These are phyloP conservation scores for Darevskia mixta DNA, from an alignment of 2,797 vertebrate genomes.

Conservation along the genomic window DNA sequence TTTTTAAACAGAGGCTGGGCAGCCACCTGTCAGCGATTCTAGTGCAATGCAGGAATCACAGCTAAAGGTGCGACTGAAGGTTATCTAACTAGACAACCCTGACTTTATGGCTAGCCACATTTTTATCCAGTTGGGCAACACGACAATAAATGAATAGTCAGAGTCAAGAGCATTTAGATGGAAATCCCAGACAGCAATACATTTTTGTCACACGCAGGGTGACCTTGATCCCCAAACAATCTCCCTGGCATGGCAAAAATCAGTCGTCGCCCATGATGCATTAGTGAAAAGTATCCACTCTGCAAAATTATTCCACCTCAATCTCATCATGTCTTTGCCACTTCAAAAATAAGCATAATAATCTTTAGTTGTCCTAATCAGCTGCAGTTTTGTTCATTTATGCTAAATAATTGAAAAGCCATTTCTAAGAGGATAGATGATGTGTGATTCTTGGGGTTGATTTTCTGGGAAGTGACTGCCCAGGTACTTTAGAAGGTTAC, in stretches of 20 bases:
- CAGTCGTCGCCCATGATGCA: not conserved
- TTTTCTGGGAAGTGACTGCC: not conserved
- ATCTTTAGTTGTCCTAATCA: slow-evolving; percentile 9
- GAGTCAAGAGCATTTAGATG: no score
- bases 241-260: not conserved
- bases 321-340: not conserved
- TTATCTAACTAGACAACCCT: not conserved
- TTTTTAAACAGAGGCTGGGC: no score
- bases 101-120: not conserved
- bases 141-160: not conserved
- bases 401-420: slow-evolving; percentile 45
- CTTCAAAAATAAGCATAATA: not conserved
- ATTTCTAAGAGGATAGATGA: slow-evolving; percentile 39
- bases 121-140: not conserved
- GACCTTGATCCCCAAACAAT: not conserved
- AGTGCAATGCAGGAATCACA: no score
- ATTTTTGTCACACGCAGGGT: no score
- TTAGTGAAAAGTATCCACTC: not conserved
- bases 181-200: not conserved
- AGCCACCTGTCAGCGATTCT: no score
- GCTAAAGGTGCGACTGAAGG: no score
- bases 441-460: slow-evolving; percentile 34
- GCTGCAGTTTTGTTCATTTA: slow-evolving; percentile 30
- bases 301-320: not conserved
- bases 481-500: slow-evolving; percentile 52